Evolutionary conservation across 2,888 invertebrate species (phyloP), one percentile per base, ranked within the genome.

Genomic region (Notocelia uddmanniana): DNA sequence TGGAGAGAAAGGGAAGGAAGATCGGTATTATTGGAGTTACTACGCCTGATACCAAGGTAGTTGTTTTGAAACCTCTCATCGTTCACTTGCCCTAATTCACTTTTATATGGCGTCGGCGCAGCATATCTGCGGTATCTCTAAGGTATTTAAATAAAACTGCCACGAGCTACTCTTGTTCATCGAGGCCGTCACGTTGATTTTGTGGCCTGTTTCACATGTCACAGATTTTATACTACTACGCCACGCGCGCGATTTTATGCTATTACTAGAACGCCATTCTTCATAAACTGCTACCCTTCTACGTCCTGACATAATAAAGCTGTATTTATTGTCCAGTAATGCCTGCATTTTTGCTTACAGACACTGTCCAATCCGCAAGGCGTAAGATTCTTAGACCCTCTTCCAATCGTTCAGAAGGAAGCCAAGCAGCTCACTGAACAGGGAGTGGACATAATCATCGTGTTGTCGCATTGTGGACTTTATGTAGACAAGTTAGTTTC

Each of bases 21-120:
- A 96, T 98, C 74, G 98, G 97, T 0, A 92, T 98, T 3, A 96
- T 98, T 69, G 98, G 98, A 1, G 96, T 97, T 19, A 96, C 96
- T n/a, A 94, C 96, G 6, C 92, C 94, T 10, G 95, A 95, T 0
- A 96, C 96, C 18, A 45, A 59, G 66, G 71, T 70, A 45, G 45
- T 45, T 5, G 45, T 45, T n/a, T 45, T 45, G n/a, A n/a, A n/a
- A n/a, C 15, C 45, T 45, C 8, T 45, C 5, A 3, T n/a, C 13
- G n/a, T n/a, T n/a, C n/a, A n/a, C n/a, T n/a, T n/a, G 5, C 5
- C 5, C 26, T 26, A 26, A 3, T 3, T 26, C 2, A 3, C 5
- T 26, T 26, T 26, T 26, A 26, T 26, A 2, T 2, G 26, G 5
- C 26, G 5, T 26, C 2, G 26, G 5, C 26, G 26, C 5, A 26